Evolutionary conservation across 92 coral and sea anemone genomes (phyloP).

Genomic region (Siderastrea siderea): DNA sequence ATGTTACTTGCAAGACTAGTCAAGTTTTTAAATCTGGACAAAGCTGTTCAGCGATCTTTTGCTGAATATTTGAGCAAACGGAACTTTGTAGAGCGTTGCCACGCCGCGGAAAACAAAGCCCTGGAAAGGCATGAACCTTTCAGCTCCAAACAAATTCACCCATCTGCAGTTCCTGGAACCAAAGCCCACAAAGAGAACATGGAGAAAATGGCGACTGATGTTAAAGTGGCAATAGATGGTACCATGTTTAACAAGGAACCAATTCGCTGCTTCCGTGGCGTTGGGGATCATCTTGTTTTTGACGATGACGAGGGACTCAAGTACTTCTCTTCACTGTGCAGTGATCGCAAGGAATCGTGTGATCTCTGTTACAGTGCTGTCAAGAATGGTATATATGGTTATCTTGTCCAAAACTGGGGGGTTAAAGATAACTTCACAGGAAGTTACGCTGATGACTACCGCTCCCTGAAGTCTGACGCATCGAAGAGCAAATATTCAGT

Average conservation of each 20-base stretch:
- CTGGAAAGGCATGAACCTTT: constrained; percentile 67
- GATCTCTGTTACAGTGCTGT: constrained; percentile 32
- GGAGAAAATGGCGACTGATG: constrained; percentile 69
- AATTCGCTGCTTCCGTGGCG: constrained; percentile 47
- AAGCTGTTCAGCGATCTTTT: constrained; percentile 56
- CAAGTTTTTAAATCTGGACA: constrained; percentile 60
- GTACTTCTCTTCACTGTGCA: constrained; percentile 46
- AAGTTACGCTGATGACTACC: constrained; percentile 54
- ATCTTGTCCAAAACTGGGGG: constrained; percentile 57
- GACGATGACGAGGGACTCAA: constrained; percentile 65
- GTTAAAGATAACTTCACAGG: constrained; percentile 47
- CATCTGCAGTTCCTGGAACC: constrained; percentile 30
- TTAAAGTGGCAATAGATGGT: constrained; percentile 18
- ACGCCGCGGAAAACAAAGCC: constrained; percentile 47
- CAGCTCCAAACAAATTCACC: constrained; percentile 36
- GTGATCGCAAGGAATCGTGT: constrained; percentile 43
- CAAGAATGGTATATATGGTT: constrained; percentile 7
- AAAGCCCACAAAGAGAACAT: constrained; percentile 55
- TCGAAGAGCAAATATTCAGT: constrained; percentile 12
- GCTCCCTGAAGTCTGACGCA: constrained; percentile 25
- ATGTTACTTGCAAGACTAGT: constrained; percentile 56
- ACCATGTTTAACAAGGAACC: constrained; percentile 33
- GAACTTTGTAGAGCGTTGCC: constrained; percentile 75
- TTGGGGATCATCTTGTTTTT: constrained; percentile 56
- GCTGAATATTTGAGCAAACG: constrained; percentile 74